phyloP scores from a whole-genome alignment of 2,888 invertebrate genomes.

The Dolichopus griseipennis region DNA sequence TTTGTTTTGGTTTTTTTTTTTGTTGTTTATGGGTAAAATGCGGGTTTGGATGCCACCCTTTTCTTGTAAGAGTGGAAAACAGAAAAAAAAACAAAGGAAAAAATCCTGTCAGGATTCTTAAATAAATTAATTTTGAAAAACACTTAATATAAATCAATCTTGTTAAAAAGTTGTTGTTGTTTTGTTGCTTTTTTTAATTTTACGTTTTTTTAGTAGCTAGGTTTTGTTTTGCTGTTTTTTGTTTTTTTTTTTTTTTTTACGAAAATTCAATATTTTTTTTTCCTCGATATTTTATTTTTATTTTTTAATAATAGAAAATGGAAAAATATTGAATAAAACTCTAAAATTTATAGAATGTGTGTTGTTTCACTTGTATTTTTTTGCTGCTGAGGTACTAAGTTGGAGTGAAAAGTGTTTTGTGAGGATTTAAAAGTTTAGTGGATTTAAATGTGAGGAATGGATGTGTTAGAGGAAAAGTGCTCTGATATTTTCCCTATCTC shows the following conservation, averaged over 20 bases:
- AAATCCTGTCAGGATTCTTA: conserved; percentile 2
- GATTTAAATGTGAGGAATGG: no score
- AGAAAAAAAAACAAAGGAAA: not conserved
- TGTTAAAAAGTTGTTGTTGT: not conserved
- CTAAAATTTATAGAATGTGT: not conserved
- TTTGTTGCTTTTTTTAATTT: no score
- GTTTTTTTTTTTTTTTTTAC: no score
- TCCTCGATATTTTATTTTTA: no score
- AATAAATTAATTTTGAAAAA: conserved; percentile 6
- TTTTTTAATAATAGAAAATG: not conserved
- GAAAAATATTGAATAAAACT: not conserved
- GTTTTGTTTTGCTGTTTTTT: no score
- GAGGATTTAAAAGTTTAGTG: no score
- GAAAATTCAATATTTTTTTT: no score
- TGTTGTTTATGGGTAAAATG: not conserved
- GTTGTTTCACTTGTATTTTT: no score
- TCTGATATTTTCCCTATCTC: no score
- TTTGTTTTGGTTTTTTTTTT: not conserved
- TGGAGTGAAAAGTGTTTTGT: no score
- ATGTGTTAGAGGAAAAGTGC: no score
- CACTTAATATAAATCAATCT: conserved; percentile 6
- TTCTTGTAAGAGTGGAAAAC: not conserved
- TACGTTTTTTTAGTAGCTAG: not conserved
- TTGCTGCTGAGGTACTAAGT: no score
- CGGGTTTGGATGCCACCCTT: not conserved